Base-by-base conservation (phyloP, 2,888 invertebrate species). In the Orthonevra nobilis region DNA sequence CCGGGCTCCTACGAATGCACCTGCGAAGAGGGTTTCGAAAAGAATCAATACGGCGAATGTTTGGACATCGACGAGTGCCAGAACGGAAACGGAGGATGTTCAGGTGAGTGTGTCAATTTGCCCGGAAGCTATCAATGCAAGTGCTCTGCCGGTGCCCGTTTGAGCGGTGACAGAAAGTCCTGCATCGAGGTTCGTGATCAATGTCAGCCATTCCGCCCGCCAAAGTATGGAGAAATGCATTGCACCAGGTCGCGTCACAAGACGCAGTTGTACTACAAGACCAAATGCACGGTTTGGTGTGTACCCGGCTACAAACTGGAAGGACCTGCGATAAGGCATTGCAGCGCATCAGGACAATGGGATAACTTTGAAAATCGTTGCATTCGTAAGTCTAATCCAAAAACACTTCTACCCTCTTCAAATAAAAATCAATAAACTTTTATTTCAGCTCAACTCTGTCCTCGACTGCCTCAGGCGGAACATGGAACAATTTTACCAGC, bases 21-120 rank as follows among this genome's bases (percentile, higher is more conserved):
- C n/a, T 94, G 94, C 83, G 91, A 90, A 9, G 84, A 87, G 1
- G 93, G 93, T 0, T 92, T 89, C 83, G 82, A 85, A 4, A 86
- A 91, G 3, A 89, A 88, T 3, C 84, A 85, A 10, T 89, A 90
- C 46, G 89, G 89, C 12, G 87, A 90, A 2, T 91, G 91, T 75
- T 82, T 85, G n/a, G 91, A 91, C 83, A 85, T 91, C 6, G 88
- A 92, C 83, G 92, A 92, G 85, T 92, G 92, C 81, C 82, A 86
- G 7, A 81, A 83, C 4, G 54, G 86, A 26, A 89, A 89, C 75
- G 89, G 87, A 1, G 89, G 88, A 6, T 88, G 89, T 82, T 52
- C 85, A 68, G 82, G 83, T 12, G 81, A 77, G 17, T 91, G 91
- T 63, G 82, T 88, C 32, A 91, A 91, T 81, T 87, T 88, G 2